phyloP scores from a whole-genome alignment of 2,888 invertebrate species.

The Apoda limacodes region DNA sequence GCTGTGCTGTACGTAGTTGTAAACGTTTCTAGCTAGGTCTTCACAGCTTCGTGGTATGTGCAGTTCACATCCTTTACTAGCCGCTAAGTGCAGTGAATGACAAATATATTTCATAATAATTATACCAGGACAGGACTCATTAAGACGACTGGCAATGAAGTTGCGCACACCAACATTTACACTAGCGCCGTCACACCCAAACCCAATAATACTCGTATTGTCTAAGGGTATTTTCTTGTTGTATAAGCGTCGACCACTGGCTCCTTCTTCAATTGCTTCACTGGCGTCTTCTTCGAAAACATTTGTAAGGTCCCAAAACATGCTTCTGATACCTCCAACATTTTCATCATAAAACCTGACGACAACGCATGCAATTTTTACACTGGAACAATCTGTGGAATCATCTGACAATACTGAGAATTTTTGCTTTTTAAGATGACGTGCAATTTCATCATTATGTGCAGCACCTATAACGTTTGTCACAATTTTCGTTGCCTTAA shows the following conservation, averaged over 20 bases:
- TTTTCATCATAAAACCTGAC: slow-evolving; percentile 9
- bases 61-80: slow-evolving; percentile 6
- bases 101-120: slow-evolving; percentile 7
- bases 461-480: slow-evolving; percentile 2
- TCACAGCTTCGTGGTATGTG: slow-evolving; percentile 7
- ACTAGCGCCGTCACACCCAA: slow-evolving; percentile 3
- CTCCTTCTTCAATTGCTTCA: slow-evolving; percentile 2
- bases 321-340: slow-evolving; percentile 6
- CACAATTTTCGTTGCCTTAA: slow-evolving; percentile 3
- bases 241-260: slow-evolving; percentile 1
- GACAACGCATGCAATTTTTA: slow-evolving; percentile 8
- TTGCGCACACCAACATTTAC: slow-evolving; percentile 6
- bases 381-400: slow-evolving; percentile 7
- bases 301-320: slow-evolving; percentile 7
- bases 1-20: slow-evolving; percentile 8
- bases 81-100: slow-evolving; percentile 8
- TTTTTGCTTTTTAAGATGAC: slow-evolving; percentile 1
- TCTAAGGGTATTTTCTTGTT: slow-evolving; percentile 4
- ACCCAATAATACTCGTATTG: no score
- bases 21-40: slow-evolving; percentile 7
- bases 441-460: slow-evolving; percentile 4
- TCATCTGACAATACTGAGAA: slow-evolving; percentile 9
- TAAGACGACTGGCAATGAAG: slow-evolving; percentile 7
- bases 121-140: slow-evolving; percentile 8
- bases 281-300: slow-evolving; percentile 5